phyloP scores from a whole-genome alignment of 2,113 vertebrate species.

The Hippolais icterina region DNA sequence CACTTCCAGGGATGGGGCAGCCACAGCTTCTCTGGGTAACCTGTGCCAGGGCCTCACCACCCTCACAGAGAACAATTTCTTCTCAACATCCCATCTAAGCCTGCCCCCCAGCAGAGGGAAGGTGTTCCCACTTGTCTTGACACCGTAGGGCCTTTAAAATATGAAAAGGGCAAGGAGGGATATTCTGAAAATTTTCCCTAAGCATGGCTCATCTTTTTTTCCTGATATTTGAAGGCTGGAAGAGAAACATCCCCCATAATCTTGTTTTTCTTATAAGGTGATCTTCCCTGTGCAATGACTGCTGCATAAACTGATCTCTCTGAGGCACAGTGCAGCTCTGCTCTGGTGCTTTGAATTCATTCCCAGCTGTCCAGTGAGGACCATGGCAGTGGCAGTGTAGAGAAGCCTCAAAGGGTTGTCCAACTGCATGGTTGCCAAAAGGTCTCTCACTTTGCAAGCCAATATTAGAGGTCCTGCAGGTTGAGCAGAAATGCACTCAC shows the following conservation, averaged over 20 bases:
- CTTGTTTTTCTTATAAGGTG: neutral
- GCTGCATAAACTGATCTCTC: neutral
- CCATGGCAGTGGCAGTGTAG: neutral
- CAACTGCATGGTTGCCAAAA: neutral
- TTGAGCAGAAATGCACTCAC: neutral
- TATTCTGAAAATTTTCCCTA: neutral
- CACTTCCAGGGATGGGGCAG: neutral
- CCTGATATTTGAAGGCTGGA: neutral
- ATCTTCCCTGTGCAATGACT: neutral
- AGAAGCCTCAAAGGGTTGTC: neutral
- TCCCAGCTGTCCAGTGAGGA: neutral
- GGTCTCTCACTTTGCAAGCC: neutral
- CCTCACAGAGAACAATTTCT: neutral
- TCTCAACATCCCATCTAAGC: no score
- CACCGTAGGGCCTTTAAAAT: neutral
- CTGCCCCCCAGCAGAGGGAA: neutral
- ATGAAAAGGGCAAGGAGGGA: neutral
- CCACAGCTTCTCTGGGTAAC: rapidly evolving
- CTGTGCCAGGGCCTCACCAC: rapidly evolving
- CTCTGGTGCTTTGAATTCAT: neutral
- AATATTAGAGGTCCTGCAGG: neutral
- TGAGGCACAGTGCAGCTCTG: neutral
- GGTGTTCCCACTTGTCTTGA: no score
- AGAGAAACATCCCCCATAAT: neutral
- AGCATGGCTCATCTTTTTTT: neutral